phyloP scores from a whole-genome alignment of 2,113 vertebrate species.

The Catagonus wagneri region DNA sequence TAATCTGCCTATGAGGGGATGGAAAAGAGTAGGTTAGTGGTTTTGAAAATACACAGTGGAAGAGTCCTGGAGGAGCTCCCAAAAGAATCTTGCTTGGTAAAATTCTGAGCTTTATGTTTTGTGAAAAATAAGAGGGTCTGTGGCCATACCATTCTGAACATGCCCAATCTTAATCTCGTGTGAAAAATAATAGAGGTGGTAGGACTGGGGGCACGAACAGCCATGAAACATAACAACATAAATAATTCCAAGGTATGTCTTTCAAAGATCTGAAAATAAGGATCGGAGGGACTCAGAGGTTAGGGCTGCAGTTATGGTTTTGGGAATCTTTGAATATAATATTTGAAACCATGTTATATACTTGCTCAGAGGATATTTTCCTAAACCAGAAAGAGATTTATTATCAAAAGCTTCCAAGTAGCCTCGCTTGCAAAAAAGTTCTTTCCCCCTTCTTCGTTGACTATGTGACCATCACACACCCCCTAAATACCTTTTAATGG shows the following conservation, averaged over 20 bases:
- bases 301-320: background rate
- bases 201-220: background rate
- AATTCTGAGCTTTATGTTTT: background rate
- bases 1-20: background rate
- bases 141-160: too few species aligned
- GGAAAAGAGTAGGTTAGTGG: background rate
- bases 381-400: constrained; percentile 37
- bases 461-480: background rate
- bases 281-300: background rate
- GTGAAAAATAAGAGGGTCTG: background rate
- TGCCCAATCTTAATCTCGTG: too few species aligned
- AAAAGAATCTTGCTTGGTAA: background rate
- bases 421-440: background rate
- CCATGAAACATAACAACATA: background rate
- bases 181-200: background rate
- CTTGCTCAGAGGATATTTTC: background rate
- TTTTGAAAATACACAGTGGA: background rate
- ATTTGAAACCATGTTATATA: constrained; percentile 26
- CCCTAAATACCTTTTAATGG: background rate
- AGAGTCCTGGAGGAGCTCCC: background rate
- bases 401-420: constrained; percentile 8
- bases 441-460: background rate
- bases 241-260: constrained; percentile 10
- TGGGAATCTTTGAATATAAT: constrained; percentile 19
- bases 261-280: constrained; percentile 40